Evolutionary conservation across 2,113 vertebrate genomes (phyloP).

Genomic region (Accipiter virgatus): DNA sequence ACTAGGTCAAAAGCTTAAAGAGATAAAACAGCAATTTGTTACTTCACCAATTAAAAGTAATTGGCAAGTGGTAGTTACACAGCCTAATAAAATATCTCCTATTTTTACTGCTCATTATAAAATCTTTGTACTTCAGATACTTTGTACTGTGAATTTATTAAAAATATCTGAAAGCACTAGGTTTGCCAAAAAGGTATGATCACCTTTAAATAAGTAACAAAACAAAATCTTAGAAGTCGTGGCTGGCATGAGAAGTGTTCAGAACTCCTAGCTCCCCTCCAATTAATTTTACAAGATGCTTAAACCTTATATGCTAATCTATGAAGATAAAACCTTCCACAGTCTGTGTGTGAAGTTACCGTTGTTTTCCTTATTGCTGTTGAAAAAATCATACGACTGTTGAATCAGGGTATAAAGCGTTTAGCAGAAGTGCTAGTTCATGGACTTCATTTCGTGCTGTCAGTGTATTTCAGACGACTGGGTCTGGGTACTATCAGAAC

Average conservation of each 20-base stretch:
- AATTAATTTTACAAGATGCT: neutral
- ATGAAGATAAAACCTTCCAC: neutral
- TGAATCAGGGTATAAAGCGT: neutral
- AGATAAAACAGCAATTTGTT: constrained; percentile 21
- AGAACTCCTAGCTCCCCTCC: neutral
- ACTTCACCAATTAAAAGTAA: constrained; percentile 41
- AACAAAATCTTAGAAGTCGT: neutral
- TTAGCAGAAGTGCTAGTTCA: neutral
- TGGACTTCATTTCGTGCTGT: neutral
- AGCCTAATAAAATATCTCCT: neutral
- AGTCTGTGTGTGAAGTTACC: neutral
- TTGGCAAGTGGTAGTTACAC: neutral
- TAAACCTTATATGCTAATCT: neutral
- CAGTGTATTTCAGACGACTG: rapidly evolving
- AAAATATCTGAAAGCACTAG: neutral
- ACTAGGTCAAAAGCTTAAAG: constrained; percentile 17
- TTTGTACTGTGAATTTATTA: neutral
- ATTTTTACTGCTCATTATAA: constrained; percentile 5
- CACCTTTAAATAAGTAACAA: neutral
- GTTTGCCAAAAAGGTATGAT: neutral
- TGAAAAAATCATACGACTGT: rapidly evolving
- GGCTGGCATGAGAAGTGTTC: neutral
- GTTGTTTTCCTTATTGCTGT: neutral
- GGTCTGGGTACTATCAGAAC: neutral
- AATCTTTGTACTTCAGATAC: neutral